Conservation (phyloP, 2,888 invertebrate genomes). For the Apamea epomidion region DNA sequence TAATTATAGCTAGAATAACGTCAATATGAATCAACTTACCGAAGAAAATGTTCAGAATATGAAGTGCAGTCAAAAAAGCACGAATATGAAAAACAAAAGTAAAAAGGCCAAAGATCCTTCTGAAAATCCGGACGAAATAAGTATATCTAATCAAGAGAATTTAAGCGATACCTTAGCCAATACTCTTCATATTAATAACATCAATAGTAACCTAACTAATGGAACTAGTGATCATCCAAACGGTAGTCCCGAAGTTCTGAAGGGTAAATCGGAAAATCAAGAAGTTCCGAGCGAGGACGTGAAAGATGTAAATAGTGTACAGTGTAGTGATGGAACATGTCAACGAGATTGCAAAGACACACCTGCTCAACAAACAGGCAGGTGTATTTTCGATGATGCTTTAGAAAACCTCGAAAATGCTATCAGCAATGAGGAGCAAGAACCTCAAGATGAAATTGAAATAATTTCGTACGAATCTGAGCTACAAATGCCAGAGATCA, state of each 20-base stretch:
- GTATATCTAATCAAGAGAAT: conserved; percentile 82
- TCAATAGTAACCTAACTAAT: conserved; percentile 87
- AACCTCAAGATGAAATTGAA: conserved; percentile 80
- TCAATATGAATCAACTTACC: conserved; percentile 86
- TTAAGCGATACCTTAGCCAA: conserved; percentile 84
- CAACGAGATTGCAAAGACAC: conserved; percentile 69
- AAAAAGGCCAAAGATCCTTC: conserved; percentile 89
- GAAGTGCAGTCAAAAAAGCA: conserved; percentile 85
- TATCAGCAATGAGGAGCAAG: conserved; percentile 72
- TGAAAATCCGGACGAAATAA: conserved; percentile 80
- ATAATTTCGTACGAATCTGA: conserved; percentile 96
- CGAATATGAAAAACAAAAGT: conserved; percentile 85
- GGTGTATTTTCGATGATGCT: conserved; percentile 74
- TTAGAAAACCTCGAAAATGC: conserved; percentile 75
- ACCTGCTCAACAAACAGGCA: conserved; percentile 69
- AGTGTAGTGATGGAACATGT: conserved; percentile 78
- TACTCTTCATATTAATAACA: conserved; percentile 85
- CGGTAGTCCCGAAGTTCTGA: conserved; percentile 74
- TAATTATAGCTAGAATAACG: conserved; percentile 83
- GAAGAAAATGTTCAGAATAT: conserved; percentile 84
- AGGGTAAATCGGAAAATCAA: conserved; percentile 74
- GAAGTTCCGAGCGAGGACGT: conserved; percentile 71
- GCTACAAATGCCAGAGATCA: conserved; percentile 99
- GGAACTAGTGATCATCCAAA: conserved; percentile 85
- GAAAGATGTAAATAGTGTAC: conserved; percentile 86